These are phyloP conservation scores for Montifringilla adamsi DNA, from an alignment of 2,113 vertebrate genomes.

Conservation along the genomic window DNA sequence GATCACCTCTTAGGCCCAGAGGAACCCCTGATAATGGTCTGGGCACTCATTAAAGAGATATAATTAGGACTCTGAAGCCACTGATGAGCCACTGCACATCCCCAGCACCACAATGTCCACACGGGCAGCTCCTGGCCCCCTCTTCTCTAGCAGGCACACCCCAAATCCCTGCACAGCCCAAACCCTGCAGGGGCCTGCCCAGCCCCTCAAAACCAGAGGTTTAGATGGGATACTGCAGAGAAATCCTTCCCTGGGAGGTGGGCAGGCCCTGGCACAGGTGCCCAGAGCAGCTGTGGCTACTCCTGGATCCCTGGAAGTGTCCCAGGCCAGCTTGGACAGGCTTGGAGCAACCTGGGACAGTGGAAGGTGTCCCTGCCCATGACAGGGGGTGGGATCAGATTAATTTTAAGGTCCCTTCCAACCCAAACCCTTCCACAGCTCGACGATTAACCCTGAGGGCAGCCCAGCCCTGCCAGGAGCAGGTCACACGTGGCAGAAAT, in stretches of 20 bases:
- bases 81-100: not conserved
- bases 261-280: not conserved
- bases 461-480: not conserved
- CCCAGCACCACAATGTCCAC: not conserved
- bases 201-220: not conserved
- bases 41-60: slow-evolving; percentile 42
- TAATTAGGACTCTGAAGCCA: slow-evolving; percentile 34
- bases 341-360: accelerated
- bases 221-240: not conserved
- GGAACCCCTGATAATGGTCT: slow-evolving; percentile 6
- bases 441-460: not conserved
- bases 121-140: not conserved
- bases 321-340: accelerated
- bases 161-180: not conserved
- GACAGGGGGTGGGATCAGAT: not conserved
- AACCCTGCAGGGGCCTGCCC: not conserved
- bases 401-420: not conserved
- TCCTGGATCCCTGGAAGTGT: not conserved
- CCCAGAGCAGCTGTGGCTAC: not conserved
- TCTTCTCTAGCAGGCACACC: accelerated
- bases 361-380: not conserved
- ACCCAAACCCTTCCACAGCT: not conserved
- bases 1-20: not conserved
- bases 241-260: not conserved
- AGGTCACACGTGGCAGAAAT: not conserved